Percentiles rank a stretch among this genome's conserved stretches.
Conservation (phyloP, 2,888 invertebrate genomes). For the Bimastos eiseni region DNA sequence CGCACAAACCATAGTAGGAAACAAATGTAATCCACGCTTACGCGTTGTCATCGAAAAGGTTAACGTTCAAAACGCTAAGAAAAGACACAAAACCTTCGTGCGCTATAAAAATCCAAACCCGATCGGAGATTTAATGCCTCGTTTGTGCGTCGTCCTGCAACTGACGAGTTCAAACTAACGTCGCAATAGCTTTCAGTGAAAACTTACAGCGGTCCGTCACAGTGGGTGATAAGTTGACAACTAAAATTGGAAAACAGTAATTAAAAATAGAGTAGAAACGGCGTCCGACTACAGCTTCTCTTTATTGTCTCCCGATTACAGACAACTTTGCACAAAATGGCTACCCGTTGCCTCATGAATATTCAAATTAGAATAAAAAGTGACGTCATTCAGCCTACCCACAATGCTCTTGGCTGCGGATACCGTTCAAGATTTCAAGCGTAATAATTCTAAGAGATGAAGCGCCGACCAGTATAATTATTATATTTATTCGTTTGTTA, state of each 20-base stretch:
- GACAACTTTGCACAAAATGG: slow-evolving; percentile 36
- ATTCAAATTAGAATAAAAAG: slow-evolving; percentile 8
- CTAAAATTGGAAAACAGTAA: slow-evolving; percentile 24
- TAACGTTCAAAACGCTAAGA: neutral
- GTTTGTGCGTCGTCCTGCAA: slow-evolving; percentile 13
- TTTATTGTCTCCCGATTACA: slow-evolving; percentile 18
- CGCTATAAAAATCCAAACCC: slow-evolving; percentile 6
- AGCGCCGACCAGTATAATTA: no score
- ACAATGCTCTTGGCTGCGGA: slow-evolving; percentile 14
- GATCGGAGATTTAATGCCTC: slow-evolving; percentile 9
- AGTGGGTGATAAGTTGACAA: slow-evolving; percentile 30
- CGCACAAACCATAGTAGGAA: neutral
- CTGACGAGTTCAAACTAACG: neutral
- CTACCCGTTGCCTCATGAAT: slow-evolving; percentile 31
- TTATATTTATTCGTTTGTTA: no score
- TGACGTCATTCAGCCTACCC: slow-evolving; percentile 6
- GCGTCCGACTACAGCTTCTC: neutral
- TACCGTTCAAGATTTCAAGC: neutral
- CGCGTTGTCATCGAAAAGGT: neutral
- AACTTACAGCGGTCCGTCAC: slow-evolving; percentile 37
- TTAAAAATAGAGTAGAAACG: slow-evolving; percentile 21
- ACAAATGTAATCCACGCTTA: neutral
- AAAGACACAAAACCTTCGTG: neutral
- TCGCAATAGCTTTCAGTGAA: neutral
- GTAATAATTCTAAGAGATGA: neutral